Evolutionary conservation across 2,797 vertebrate species (phyloP), one percentile per base, ranked within the genome.

Genomic region (Chanos chanos): DNA sequence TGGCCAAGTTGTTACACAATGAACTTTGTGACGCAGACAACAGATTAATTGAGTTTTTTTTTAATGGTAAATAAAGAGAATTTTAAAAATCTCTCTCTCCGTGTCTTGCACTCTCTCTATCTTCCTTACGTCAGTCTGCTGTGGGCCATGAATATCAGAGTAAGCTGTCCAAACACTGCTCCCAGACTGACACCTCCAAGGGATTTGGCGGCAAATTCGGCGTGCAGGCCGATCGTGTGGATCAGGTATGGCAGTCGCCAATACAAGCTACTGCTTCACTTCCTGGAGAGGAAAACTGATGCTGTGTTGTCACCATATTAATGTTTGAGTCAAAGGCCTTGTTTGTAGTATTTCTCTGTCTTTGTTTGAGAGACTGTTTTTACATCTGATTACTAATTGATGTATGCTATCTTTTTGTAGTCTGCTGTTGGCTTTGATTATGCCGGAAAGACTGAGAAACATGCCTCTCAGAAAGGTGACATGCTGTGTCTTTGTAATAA

Each of bases 381-480:
- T n/a, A n/a, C n/a, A 22, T 45, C 1, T 27, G 10, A 22, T 13
- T 31, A 7, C 16, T 28, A 28, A 5, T 19, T 10, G 31, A 16
- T 22, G 21, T 24, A n/a, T 31, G 21, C 49, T 83, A 27, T 78
- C 27, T 70, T 44, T 0, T 81, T 86, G 3, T 86, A 99, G 95
- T 97, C 96, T 27, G 96, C 96, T 0, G 88, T 98, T 13, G 96
- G 94, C 18, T 99, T 98, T 16, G 96, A 99, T 55, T 99, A 99
- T 37, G 89, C 93, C 19, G 95, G 94, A 21, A 97, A 96, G 80
- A 97, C 93, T 0, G 96, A 97, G 86, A 99, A 99, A 65, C 95
- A 99, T 0, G 92, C 94, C 7, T 99, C 96, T 0, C 96, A 98
- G 82, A 99, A 90, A 96, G 96, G 96, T 98, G 57, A 59, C 2